These are phyloP conservation scores for Excalfactoria chinensis DNA, from an alignment of 2,113 vertebrate genomes.

Conservation along the genomic window DNA sequence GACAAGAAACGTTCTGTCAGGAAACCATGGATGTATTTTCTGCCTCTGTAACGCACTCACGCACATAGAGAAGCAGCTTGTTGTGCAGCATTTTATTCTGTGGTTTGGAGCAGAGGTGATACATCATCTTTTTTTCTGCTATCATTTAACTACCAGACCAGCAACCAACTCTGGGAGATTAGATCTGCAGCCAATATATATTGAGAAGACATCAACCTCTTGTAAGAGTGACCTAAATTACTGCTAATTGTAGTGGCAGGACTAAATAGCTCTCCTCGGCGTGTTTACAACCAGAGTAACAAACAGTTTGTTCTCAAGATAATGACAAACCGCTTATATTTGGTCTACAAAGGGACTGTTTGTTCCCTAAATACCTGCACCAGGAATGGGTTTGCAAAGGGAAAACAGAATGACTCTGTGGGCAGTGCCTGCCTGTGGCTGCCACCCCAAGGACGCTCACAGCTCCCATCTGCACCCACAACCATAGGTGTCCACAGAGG, in stretches of 20 bases:
- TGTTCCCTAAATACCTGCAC: constrained; percentile 68
- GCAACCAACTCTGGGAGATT: not conserved
- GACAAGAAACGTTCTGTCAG: constrained; percentile 42
- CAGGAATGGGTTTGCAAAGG: not conserved
- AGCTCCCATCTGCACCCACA: not conserved
- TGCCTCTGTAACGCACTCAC: not conserved
- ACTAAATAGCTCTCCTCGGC: constrained; percentile 14
- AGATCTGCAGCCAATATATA: not conserved
- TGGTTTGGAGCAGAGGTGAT: not conserved
- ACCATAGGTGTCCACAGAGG: not conserved
- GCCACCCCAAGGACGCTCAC: not conserved
- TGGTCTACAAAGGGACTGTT: constrained; percentile 67
- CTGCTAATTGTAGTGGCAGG: constrained; percentile 54
- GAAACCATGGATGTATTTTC: constrained; percentile 30
- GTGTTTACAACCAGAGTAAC: constrained; percentile 63
- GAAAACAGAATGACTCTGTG: constrained; percentile 14
- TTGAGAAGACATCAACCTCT: constrained; percentile 2
- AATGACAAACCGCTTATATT: constrained; percentile 63
- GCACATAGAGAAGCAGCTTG: not conserved
- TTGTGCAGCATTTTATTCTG: not conserved
- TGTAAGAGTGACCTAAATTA: constrained; percentile 58
- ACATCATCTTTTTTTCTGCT: not conserved
- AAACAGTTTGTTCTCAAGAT: constrained; percentile 72
- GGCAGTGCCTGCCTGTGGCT: not conserved
- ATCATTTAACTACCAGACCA: not conserved